Evolutionary conservation across 2,888 invertebrate genomes (phyloP).

Genomic region (Thyatira batis): DNA sequence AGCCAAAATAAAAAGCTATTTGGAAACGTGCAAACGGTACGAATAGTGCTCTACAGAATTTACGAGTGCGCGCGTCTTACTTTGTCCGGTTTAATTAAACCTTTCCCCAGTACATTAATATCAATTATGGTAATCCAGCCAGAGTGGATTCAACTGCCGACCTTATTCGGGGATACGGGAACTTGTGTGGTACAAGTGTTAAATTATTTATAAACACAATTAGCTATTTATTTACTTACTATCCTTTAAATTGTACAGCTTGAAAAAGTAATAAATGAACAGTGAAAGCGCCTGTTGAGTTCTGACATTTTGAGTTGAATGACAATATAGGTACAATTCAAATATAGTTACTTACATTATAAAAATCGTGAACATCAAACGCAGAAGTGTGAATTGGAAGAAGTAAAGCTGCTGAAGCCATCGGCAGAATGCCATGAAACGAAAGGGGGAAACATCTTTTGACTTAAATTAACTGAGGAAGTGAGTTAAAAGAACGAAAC

Average conservation of each 20-base stretch:
- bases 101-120: constrained; percentile 67
- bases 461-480: no score
- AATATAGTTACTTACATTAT: no score
- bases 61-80: constrained; percentile 52
- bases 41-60: constrained; percentile 32
- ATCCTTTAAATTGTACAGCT: not conserved
- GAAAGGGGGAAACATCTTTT: no score
- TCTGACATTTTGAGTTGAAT: no score
- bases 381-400: no score
- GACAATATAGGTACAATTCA: no score
- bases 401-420: no score
- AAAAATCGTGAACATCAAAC: no score
- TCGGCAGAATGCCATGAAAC: no score
- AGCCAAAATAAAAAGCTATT: constrained; percentile 36
- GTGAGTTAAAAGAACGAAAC: not conserved
- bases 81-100: constrained; percentile 70
- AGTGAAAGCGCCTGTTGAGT: no score
- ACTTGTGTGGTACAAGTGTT: constrained; percentile 21
- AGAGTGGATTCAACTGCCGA: constrained; percentile 57
- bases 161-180: constrained; percentile 39
- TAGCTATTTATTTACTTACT: not conserved
- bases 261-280: no score
- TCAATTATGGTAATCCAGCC: constrained; percentile 71
- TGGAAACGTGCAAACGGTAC: constrained; percentile 8
- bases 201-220: constrained; percentile 1